A percentile compares a stretch with the other conserved stretches of the same genome.
Evolutionary conservation across 2,113 vertebrate genomes (phyloP).

Genomic region (Dasyurus viverrinus): DNA sequence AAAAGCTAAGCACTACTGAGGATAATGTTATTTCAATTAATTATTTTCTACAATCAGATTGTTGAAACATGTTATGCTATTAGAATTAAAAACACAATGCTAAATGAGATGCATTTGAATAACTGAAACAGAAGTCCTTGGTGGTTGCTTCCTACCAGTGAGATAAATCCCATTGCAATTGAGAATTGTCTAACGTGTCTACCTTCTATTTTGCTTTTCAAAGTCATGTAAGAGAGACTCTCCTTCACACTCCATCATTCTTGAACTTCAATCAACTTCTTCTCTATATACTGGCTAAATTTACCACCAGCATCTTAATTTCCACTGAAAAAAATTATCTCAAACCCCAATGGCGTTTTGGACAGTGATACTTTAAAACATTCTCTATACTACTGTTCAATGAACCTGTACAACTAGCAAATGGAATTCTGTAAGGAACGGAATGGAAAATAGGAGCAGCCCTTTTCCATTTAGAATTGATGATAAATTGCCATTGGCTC

Average conservation of each 20-base stretch:
- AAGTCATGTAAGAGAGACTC: background rate
- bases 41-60: slow-evolving; percentile 11
- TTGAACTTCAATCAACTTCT: background rate
- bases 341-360: background rate
- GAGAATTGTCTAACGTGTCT: rapidly evolving
- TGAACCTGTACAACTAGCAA: background rate
- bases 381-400: background rate
- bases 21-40: background rate
- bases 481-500: slow-evolving; percentile 18
- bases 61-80: background rate
- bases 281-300: background rate
- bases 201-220: background rate
- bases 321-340: background rate
- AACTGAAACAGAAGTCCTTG: rapidly evolving
- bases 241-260: background rate
- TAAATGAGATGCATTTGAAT: background rate
- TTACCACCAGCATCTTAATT: background rate
- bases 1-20: too few relatives aligned
- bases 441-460: slow-evolving; percentile 15
- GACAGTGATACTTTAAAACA: background rate
- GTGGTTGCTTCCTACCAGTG: background rate
- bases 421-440: background rate
- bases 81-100: background rate
- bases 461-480: slow-evolving; percentile 32
- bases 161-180: rapidly evolving